These are phyloP conservation scores for Argynnis bischoffii DNA, from an alignment of 2,888 invertebrate genomes.

Conservation along the genomic window DNA sequence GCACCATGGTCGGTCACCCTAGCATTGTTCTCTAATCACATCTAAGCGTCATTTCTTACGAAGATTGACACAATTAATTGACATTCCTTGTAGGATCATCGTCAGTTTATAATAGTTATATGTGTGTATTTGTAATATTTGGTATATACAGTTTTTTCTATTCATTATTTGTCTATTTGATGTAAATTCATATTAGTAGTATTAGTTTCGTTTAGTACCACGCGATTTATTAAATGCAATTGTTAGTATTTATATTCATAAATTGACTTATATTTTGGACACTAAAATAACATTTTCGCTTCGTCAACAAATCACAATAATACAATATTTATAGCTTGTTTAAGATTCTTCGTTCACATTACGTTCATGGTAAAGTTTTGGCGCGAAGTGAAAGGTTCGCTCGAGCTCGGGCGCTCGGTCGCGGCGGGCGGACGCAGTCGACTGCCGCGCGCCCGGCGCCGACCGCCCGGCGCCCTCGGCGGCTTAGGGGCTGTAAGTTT, in stretches of 20 bases:
- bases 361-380: constrained; percentile 5
- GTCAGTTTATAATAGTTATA: too few relatives aligned
- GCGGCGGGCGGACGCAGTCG: constrained; percentile 18
- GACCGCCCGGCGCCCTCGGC: background rate
- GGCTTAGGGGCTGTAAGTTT: background rate
- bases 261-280: too few relatives aligned
- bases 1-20: constrained; percentile 36
- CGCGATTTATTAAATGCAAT: too few relatives aligned
- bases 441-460: constrained; percentile 28
- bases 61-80: too few relatives aligned
- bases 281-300: background rate
- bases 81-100: too few relatives aligned
- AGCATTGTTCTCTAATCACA: constrained; percentile 19
- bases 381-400: background rate
- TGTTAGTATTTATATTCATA: too few relatives aligned
- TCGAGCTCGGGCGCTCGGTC: constrained; percentile 1
- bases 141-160: too few relatives aligned
- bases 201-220: too few relatives aligned
- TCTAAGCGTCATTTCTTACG: background rate
- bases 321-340: background rate
- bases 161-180: too few relatives aligned
- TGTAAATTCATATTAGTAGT: too few relatives aligned
- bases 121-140: too few relatives aligned
- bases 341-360: background rate
- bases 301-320: background rate